Evolutionary conservation across 2,113 vertebrate species (phyloP).

Genomic region (Manacus vitellinus): DNA sequence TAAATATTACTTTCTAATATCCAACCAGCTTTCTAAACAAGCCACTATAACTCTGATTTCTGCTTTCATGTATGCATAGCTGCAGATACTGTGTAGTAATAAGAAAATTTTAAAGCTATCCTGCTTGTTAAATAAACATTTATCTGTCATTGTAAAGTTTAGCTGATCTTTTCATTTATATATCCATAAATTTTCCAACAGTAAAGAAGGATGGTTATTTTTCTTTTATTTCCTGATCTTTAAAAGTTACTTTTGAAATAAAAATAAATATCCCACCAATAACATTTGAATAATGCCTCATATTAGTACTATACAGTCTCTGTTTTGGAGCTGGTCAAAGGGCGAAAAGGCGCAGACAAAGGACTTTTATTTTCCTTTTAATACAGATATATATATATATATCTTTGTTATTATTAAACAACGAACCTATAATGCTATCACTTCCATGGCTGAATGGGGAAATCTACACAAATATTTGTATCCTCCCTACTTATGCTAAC

Average conservation of each 20-base stretch:
- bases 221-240: background rate
- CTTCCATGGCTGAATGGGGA: background rate
- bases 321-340: background rate
- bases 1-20: background rate
- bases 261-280: background rate
- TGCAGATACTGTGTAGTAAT: background rate
- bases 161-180: slow-evolving; percentile 1
- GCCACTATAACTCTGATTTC: background rate
- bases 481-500: background rate
- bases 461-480: background rate
- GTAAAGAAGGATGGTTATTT: background rate
- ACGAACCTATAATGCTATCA: background rate
- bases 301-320: background rate
- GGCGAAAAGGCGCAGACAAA: background rate
- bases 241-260: background rate
- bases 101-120: background rate
- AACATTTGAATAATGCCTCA: background rate
- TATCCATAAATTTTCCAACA: background rate
- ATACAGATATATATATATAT: background rate
- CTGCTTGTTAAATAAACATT: background rate
- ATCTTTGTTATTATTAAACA: background rate
- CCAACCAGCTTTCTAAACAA: background rate
- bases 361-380: background rate
- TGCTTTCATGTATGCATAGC: background rate
- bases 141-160: background rate